Conservation (phyloP, 1,140 invertebrate species). For the Gryon sp. region DNA sequence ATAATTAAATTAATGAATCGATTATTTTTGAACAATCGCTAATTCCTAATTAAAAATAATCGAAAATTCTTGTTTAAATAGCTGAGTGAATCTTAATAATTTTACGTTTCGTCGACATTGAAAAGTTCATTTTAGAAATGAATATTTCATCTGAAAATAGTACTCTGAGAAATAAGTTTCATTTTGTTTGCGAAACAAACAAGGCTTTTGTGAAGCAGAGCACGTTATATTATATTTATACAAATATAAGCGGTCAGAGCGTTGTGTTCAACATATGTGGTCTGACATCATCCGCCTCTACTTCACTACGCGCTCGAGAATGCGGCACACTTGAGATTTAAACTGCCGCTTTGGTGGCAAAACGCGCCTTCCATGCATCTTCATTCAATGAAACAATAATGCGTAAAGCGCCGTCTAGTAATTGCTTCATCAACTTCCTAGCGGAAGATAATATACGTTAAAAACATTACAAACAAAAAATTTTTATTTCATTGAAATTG, state of each 20-base stretch:
- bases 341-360: not conserved
- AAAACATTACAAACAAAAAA: too few relatives aligned
- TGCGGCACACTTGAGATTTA: slow-evolving; percentile 26
- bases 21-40: too few relatives aligned
- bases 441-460: too few relatives aligned
- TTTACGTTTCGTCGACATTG: not conserved
- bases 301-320: slow-evolving; percentile 11
- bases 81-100: too few relatives aligned
- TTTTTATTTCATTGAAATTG: too few relatives aligned
- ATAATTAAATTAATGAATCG: too few relatives aligned
- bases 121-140: slow-evolving; percentile 1
- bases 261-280: slow-evolving; percentile 1
- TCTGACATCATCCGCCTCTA: slow-evolving; percentile 35
- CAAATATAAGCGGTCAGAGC: slow-evolving; percentile 13
- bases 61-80: too few relatives aligned
- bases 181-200: slow-evolving; percentile 1
- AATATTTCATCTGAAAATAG: slow-evolving; percentile 10
- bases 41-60: too few relatives aligned
- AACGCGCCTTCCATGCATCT: not conserved
- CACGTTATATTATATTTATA: slow-evolving; percentile 28
- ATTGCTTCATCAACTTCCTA: too few relatives aligned
- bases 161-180: slow-evolving; percentile 16
- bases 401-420: not conserved
- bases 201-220: not conserved
- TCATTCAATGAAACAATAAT: not conserved